phyloP scores from a whole-genome alignment of 2,113 vertebrate genomes.

The Stigmatopora nigra region DNA sequence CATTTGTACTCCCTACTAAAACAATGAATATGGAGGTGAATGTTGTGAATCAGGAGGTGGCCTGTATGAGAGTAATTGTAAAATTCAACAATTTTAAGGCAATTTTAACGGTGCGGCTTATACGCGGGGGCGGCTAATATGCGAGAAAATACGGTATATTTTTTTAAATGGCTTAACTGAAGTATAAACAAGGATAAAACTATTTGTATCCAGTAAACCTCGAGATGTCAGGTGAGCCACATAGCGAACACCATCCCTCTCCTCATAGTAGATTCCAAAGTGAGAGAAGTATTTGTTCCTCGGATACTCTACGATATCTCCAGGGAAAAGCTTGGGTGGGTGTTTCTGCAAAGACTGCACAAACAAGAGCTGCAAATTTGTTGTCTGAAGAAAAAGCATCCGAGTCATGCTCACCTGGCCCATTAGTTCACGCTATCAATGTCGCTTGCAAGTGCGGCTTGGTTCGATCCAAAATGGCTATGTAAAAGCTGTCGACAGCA shows the following conservation, averaged over 20 bases:
- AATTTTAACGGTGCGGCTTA: too few relatives aligned
- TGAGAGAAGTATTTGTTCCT: conserved; percentile 72
- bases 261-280: conserved; percentile 70
- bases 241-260: conserved; percentile 68
- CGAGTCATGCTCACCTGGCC: not conserved
- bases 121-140: too few relatives aligned
- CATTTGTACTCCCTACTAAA: too few relatives aligned
- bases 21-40: too few relatives aligned
- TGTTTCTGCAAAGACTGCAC: conserved; percentile 34
- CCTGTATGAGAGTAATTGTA: too few relatives aligned
- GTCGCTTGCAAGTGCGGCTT: not conserved
- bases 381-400: not conserved
- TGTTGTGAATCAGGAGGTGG: too few relatives aligned
- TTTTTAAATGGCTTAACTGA: not conserved
- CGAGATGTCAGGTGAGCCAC: conserved; percentile 69
- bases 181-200: not conserved
- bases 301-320: conserved; percentile 72
- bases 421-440: not conserved
- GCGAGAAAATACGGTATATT: not conserved
- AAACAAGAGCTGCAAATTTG: not conserved
- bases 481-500: too few relatives aligned
- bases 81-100: too few relatives aligned
- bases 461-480: not conserved
- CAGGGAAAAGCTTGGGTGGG: conserved; percentile 56
- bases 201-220: conserved; percentile 36